phyloP scores from a whole-genome alignment of 2,888 invertebrate species.

The Drosophila prostipennis region DNA sequence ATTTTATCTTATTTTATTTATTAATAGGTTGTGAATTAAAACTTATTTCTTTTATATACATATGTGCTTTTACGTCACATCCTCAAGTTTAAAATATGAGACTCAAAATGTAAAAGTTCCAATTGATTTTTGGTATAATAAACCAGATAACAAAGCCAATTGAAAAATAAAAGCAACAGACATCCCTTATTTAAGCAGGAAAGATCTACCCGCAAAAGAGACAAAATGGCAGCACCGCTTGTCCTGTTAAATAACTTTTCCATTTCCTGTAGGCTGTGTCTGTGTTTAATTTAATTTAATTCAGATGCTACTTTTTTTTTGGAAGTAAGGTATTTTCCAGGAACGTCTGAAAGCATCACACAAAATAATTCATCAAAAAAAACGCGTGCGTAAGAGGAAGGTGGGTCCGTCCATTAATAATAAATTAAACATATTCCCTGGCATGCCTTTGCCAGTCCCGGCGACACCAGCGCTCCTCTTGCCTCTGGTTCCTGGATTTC shows the following conservation, averaged over 20 bases:
- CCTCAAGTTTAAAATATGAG: too few species aligned
- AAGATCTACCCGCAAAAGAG: too few species aligned
- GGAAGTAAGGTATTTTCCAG: conserved; percentile 4
- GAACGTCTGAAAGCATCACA: conserved; percentile 23
- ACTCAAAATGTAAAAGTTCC: too few species aligned
- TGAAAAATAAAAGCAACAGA: too few species aligned
- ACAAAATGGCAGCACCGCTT: background rate
- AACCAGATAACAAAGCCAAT: too few species aligned
- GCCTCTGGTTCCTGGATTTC: background rate
- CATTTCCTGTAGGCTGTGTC: background rate
- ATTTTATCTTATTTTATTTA: too few species aligned
- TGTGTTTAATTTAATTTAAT: background rate
- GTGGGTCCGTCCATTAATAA: conserved; percentile 55
- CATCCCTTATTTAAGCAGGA: too few species aligned
- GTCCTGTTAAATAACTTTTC: background rate
- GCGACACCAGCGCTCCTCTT: background rate
- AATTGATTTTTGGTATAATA: too few species aligned
- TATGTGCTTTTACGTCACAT: too few species aligned
- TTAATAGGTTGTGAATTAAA: too few species aligned
- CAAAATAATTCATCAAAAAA: conserved; percentile 49
- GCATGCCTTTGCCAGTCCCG: conserved; percentile 33
- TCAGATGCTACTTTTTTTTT: background rate
- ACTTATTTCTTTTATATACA: too few species aligned
- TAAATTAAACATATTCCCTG: conserved; percentile 56
- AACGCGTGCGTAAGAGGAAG: conserved; percentile 11